Evolutionary conservation across 1,140 invertebrate genomes (phyloP).

Genomic region (Apolygus lucorum): DNA sequence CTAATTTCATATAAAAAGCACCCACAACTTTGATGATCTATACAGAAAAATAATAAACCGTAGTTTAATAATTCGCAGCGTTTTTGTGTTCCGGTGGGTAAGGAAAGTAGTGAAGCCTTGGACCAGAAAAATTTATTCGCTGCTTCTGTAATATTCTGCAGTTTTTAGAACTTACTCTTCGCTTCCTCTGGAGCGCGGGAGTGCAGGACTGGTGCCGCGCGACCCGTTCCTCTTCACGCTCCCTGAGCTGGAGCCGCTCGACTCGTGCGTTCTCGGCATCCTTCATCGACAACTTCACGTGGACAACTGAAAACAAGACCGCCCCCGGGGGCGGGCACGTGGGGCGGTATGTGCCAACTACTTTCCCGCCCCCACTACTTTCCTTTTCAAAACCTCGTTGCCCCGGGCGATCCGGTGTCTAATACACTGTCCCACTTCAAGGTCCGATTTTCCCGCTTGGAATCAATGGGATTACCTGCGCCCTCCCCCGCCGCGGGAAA

Average conservation of each 20-base stretch:
- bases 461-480: background rate
- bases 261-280: conserved; percentile 34
- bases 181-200: conserved; percentile 39
- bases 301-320: background rate
- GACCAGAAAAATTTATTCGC: too few relatives aligned
- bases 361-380: background rate
- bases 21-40: too few relatives aligned
- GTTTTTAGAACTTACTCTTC: conserved; percentile 36
- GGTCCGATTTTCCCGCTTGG: background rate
- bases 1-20: too few relatives aligned
- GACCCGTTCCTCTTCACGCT: conserved; percentile 32
- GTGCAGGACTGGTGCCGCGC: conserved; percentile 36
- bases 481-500: background rate
- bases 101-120: too few relatives aligned
- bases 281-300: conserved; percentile 11
- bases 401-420: conserved; percentile 26
- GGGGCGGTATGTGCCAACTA: conserved; percentile 12
- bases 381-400: conserved; percentile 20
- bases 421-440: conserved; percentile 2
- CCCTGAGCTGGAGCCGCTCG: conserved; percentile 30
- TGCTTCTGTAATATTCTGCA: too few relatives aligned
- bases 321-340: background rate
- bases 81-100: too few relatives aligned
- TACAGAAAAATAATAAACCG: too few relatives aligned
- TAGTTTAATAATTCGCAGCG: too few relatives aligned